Base-by-base conservation (phyloP, 2,888 invertebrate species). In the Stenichneumon culpator region DNA sequence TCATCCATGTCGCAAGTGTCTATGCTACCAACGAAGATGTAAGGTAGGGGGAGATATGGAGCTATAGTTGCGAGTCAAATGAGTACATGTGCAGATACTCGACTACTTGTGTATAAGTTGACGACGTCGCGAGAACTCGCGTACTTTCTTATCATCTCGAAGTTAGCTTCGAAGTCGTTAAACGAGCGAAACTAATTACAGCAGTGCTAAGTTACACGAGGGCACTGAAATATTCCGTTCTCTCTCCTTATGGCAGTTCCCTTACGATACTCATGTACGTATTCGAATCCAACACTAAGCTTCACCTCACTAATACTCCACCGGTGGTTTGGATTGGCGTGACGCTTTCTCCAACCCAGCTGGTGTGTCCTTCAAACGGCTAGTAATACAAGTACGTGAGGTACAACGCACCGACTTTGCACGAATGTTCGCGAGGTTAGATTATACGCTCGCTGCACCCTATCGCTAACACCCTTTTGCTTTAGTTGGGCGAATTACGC, bases 101-200 rank as follows among this genome's bases (percentile, higher is more conserved):
- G 14, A 70, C 63, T 74, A 73, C 44, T 60, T 52, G 68, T 39
- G 57, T 65, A 74, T 68, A 63, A 77, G 79, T 77, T 68, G 28
- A 54, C 54, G 77, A 77, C 68, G 73, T 86, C 80, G 65, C 69
- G 82, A 80, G 83, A 28, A 63, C 63, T 77, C 39, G 63, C 39
- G 73, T 73, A 73, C 80, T 73, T 86, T 68, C 85, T 89, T 89
- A 89, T 90, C 89, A 84, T 80, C 39, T 68, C 84, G 70, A 83
- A 84, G 82, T 86, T 86, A 89, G 90, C 89, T 90, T 90, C 89
- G 84, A 90, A 90, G 90, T 90, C 89, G 89, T 91, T 90, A 91
- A 91, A 91, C 89, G 87, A 83, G 89, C 88, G 87, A 88, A 89
- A 90, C 90, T 91, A 92, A 92, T 92, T 92, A 92, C 87, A 88